Evolutionary conservation across 1,140 invertebrate species (phyloP).

Genomic region (Drosophila pseudoananassae): DNA sequence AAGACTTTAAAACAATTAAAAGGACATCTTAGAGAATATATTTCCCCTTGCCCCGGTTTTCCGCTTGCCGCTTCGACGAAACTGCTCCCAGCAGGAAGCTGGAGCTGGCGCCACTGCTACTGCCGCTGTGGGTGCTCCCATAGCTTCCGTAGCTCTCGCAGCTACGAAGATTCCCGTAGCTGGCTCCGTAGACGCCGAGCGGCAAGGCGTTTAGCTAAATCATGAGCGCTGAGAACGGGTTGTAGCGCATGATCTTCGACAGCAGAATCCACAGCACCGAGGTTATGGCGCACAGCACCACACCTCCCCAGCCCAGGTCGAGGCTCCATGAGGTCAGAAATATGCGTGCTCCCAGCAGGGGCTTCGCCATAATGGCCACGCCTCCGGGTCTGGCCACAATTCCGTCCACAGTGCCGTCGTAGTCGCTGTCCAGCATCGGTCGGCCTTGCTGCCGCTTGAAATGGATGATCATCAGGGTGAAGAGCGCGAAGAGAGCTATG

Average conservation of each 20-base stretch:
- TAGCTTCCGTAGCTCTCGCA: conserved; percentile 51
- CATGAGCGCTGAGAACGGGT: conserved; percentile 90
- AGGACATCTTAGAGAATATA: conserved; percentile 50
- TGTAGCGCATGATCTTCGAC: conserved; percentile 95
- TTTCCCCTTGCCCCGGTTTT: conserved; percentile 67
- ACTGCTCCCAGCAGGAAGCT: conserved; percentile 60
- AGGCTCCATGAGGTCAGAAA: conserved; percentile 93
- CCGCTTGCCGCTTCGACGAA: conserved; percentile 72
- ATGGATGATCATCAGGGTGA: conserved; percentile 95
- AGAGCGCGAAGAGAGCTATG: conserved; percentile 93
- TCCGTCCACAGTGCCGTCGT: conserved; percentile 88
- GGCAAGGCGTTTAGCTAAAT: conserved; percentile 85
- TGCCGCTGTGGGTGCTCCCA: conserved; percentile 57
- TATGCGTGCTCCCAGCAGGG: conserved; percentile 87
- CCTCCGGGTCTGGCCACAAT: conserved; percentile 86
- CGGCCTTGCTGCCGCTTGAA: conserved; percentile 92
- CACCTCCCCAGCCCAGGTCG: conserved; percentile 92
- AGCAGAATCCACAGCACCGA: conserved; percentile 93
- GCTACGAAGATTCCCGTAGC: conserved; percentile 54
- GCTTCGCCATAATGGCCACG: conserved; percentile 75
- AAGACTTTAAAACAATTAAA: background rate
- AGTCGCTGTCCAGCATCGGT: conserved; percentile 85
- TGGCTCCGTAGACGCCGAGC: conserved; percentile 70
- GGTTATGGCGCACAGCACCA: conserved; percentile 90
- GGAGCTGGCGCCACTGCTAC: conserved; percentile 58